Conservation (phyloP, 1,140 invertebrate species). For the Sesamia nonagrioides region DNA sequence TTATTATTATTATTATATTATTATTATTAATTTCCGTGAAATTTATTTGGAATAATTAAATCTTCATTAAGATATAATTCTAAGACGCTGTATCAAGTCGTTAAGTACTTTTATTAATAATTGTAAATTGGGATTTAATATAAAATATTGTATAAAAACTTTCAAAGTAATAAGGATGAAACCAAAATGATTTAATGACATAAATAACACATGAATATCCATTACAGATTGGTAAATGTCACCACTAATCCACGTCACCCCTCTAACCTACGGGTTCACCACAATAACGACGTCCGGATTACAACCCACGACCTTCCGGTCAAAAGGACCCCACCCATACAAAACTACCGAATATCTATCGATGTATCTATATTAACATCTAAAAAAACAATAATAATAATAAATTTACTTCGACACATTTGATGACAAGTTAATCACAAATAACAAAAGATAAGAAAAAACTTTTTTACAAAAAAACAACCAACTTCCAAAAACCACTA, state of each 20-base stretch:
- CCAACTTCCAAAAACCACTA: too few species aligned
- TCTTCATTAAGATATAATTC: neutral
- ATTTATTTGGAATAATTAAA: neutral
- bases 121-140: too few species aligned
- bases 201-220: neutral
- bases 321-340: neutral
- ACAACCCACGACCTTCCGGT: conserved; percentile 17
- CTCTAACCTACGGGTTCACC: conserved; percentile 16
- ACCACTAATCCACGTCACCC: neutral
- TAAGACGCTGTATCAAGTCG: neutral
- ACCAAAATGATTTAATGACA: neutral
- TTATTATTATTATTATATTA: too few species aligned
- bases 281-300: conserved; percentile 21
- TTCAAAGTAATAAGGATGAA: too few species aligned
- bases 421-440: too few species aligned
- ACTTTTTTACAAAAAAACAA: too few species aligned
- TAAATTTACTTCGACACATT: too few species aligned
- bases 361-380: neutral
- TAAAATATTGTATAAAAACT: too few species aligned
- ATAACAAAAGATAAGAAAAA: too few species aligned
- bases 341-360: neutral
- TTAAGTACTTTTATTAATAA: neutral
- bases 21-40: neutral
- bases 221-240: conserved; percentile 11
- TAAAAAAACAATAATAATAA: too few species aligned